These are phyloP conservation scores for Cephus sareptanus DNA, from an alignment of 2,888 invertebrate genomes.

Conservation along the genomic window DNA sequence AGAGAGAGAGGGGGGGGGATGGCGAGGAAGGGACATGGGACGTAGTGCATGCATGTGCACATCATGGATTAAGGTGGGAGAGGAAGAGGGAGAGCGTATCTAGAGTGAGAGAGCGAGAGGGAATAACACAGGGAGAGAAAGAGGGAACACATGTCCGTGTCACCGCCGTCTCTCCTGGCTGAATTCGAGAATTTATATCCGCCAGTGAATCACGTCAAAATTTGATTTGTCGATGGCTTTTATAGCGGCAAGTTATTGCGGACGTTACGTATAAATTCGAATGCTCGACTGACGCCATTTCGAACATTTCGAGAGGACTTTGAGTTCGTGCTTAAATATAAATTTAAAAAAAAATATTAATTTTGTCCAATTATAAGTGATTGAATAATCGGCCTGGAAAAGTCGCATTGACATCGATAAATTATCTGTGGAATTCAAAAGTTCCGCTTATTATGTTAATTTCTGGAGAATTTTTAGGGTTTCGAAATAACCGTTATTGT, in stretches of 20 bases:
- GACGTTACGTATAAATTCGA: conserved; percentile 61
- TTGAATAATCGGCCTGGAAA: too few relatives aligned
- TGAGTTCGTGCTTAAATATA: too few relatives aligned
- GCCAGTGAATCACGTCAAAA: conserved; percentile 66
- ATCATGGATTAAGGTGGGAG: conserved; percentile 15
- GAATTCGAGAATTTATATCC: conserved; percentile 62
- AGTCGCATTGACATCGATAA: too few relatives aligned
- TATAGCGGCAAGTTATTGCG: conserved; percentile 66
- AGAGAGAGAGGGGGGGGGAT: conserved; percentile 30
- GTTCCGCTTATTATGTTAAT: too few relatives aligned
- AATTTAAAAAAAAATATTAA: too few relatives aligned
- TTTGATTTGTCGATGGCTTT: conserved; percentile 67
- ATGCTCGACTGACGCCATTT: conserved; percentile 39
- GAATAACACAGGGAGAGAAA: conserved; percentile 25
- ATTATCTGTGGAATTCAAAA: too few relatives aligned
- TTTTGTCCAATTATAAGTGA: too few relatives aligned
- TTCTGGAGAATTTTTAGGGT: too few relatives aligned
- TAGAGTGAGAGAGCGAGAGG: conserved; percentile 18
- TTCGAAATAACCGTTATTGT: too few relatives aligned
- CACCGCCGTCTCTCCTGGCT: conserved; percentile 61
- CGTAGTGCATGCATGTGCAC: neutral
- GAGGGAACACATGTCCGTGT: conserved; percentile 63
- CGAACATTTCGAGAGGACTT: neutral
- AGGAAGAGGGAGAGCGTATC: conserved; percentile 8
- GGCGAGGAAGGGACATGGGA: conserved; percentile 25